phyloP scores from a whole-genome alignment of 1,140 invertebrate genomes.

The Melitaea cinxia region DNA sequence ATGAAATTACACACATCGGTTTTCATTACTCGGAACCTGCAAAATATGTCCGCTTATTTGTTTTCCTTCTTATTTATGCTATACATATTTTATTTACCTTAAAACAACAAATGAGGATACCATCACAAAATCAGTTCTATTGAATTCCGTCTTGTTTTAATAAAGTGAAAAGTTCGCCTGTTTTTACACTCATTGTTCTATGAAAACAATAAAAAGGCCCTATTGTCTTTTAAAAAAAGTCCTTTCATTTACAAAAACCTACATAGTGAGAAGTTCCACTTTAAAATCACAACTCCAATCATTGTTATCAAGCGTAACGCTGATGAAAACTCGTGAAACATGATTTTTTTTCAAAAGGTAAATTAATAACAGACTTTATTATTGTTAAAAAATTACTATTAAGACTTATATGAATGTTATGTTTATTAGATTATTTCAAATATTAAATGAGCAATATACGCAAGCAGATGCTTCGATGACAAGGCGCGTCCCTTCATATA shows the following conservation, averaged over 20 bases:
- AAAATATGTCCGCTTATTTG: too few species aligned
- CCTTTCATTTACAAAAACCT: conserved; percentile 36
- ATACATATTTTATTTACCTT: too few species aligned
- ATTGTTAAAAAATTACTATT: too few species aligned
- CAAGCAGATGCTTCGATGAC: too few species aligned
- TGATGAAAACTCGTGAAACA: conserved; percentile 19
- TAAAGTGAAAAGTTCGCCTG: conserved; percentile 39
- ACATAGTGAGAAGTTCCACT: conserved; percentile 39
- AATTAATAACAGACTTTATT: neutral
- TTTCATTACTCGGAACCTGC: too few species aligned
- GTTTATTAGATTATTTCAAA: too few species aligned
- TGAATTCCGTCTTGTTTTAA: conserved; percentile 27
- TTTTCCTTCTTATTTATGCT: too few species aligned
- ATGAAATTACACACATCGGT: too few species aligned
- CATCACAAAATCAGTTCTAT: conserved; percentile 12
- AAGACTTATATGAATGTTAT: too few species aligned
- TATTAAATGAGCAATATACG: too few species aligned
- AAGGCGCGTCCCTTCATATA: too few species aligned
- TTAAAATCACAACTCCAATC: conserved; percentile 39
- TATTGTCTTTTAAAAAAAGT: conserved; percentile 44
- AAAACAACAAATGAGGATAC: too few species aligned
- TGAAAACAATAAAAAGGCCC: conserved; percentile 45
- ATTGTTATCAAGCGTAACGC: conserved; percentile 17
- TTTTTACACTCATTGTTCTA: conserved; percentile 44
- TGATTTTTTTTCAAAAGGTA: neutral